Percentiles rank a stretch among this genome's conserved stretches.
phyloP scores from a whole-genome alignment of 2,888 invertebrate species.

The Allacma fusca region DNA sequence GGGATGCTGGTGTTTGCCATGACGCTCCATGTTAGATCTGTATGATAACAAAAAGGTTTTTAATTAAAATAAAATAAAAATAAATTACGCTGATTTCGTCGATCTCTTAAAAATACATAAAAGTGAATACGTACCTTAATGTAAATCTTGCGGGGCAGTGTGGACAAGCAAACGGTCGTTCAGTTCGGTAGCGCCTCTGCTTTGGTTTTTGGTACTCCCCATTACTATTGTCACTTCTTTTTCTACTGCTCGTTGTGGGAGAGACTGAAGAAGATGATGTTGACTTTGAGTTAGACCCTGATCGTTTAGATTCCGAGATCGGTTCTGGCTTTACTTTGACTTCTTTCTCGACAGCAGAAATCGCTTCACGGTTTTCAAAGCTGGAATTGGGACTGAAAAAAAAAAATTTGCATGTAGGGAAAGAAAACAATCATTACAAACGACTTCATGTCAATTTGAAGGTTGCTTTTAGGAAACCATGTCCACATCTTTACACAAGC shows the following conservation, averaged over 20 bases:
- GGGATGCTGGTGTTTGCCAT: constrained; percentile 93
- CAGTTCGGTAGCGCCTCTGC: constrained; percentile 86
- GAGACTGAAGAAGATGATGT: constrained; percentile 42
- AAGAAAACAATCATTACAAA: constrained; percentile 10
- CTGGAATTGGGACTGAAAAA: constrained; percentile 39
- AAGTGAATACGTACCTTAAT: constrained; percentile 67
- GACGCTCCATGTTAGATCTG: constrained; percentile 90
- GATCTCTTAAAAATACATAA: no score
- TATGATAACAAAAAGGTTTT: background rate
- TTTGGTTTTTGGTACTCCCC: constrained; percentile 76
- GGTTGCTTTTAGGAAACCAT: no score
- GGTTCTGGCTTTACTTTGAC: constrained; percentile 37
- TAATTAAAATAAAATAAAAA: no score
- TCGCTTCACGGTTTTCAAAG: constrained; percentile 41
- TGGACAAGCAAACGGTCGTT: constrained; percentile 88
- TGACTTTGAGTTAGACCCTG: constrained; percentile 34
- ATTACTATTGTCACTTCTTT: constrained; percentile 27
- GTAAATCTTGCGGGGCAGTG: constrained; percentile 91
- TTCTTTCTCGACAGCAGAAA: constrained; percentile 34
- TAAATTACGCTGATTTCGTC: no score
- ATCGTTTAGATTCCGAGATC: constrained; percentile 30
- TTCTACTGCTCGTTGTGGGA: constrained; percentile 42
- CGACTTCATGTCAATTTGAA: no score
- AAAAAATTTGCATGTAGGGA: no score
- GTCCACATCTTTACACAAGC: no score